Conservation (phyloP, 2,888 invertebrate species). For the Aricia artaxerxes region DNA sequence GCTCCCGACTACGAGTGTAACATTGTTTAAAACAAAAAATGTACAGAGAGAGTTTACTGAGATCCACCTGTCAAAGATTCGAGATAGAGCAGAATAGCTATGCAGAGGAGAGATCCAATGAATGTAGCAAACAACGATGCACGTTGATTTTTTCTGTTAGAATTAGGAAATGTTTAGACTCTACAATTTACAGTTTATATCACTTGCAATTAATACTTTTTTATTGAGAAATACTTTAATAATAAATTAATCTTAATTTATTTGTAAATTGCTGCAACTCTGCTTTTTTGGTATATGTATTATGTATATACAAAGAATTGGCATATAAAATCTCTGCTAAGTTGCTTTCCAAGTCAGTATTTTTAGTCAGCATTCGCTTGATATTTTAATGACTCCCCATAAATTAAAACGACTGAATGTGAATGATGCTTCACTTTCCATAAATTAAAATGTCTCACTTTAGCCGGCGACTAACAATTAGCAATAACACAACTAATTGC, state of each 20-base stretch:
- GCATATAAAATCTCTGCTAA: background rate
- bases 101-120: background rate
- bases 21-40: background rate
- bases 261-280: background rate
- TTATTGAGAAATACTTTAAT: background rate
- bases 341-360: background rate
- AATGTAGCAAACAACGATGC: background rate
- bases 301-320: background rate
- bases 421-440: slow-evolving; percentile 26
- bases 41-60: background rate
- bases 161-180: background rate
- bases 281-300: background rate
- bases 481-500: slow-evolving; percentile 58
- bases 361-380: background rate
- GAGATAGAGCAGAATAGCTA: background rate
- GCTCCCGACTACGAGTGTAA: background rate
- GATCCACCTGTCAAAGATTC: background rate
- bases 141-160: background rate
- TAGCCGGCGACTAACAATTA: slow-evolving; percentile 55
- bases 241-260: background rate
- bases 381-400: slow-evolving; percentile 12
- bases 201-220: too few species aligned
- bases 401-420: background rate
- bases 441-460: slow-evolving; percentile 25
- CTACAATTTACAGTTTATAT: background rate